Percentiles rank a stretch among this genome's conserved stretches.
Conservation (phyloP, 2,888 invertebrate species). For the Pristionchus entomophagus region DNA sequence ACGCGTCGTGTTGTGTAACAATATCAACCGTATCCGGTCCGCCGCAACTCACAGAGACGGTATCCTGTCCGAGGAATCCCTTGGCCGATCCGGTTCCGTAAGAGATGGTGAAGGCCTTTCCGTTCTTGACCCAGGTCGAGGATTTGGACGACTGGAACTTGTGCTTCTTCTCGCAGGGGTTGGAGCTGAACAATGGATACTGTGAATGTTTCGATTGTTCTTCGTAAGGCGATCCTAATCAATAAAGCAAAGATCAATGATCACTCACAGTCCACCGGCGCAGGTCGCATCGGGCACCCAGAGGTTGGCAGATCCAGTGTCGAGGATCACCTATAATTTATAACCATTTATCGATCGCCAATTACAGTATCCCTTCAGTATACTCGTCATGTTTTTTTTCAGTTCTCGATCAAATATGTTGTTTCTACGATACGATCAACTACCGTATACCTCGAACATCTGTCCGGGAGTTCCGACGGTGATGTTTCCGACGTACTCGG, state of each 20-base stretch:
- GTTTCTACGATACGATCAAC: too few species aligned
- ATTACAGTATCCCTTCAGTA: neutral
- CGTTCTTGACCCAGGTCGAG: constrained; percentile 87
- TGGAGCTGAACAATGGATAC: neutral
- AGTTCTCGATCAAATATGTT: too few species aligned
- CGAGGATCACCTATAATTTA: constrained; percentile 58
- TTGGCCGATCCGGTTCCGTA: constrained; percentile 93
- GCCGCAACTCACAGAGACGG: constrained; percentile 83
- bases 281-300: constrained; percentile 65
- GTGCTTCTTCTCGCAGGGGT: constrained; percentile 76
- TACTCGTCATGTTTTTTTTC: too few species aligned
- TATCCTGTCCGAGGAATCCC: constrained; percentile 93
- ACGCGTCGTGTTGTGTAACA: neutral
- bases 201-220: neutral
- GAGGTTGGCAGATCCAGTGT: constrained; percentile 69
- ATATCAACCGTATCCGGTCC: neutral
- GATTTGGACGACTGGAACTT: constrained; percentile 93
- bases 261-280: constrained; percentile 29
- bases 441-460: constrained; percentile 23
- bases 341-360: neutral
- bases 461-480: constrained; percentile 47
- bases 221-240: neutral
- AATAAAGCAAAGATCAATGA: neutral
- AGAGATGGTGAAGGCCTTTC: constrained; percentile 90
- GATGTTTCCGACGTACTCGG: constrained; percentile 47